Percentiles rank a stretch among this genome's conserved stretches.
Conservation (phyloP, 2,113 vertebrate species). For the Myotis brandtii region DNA sequence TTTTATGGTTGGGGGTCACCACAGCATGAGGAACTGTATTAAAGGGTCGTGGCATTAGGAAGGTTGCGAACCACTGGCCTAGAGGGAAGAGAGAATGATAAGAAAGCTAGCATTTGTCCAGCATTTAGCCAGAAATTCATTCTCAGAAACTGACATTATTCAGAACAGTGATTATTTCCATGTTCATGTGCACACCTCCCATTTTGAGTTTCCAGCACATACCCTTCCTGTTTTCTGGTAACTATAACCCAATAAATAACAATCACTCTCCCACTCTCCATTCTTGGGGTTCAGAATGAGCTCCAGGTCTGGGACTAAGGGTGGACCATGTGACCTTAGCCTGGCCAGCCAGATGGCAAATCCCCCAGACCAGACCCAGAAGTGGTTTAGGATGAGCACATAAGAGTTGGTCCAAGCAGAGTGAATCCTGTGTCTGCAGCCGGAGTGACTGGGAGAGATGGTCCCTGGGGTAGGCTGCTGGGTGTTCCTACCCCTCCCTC, state of each 20-base stretch:
- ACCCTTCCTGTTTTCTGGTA: not conserved
- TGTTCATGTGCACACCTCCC: rapidly evolving
- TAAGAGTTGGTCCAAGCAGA: not conserved
- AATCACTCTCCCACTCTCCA: too few species aligned
- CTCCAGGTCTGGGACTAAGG: rapidly evolving
- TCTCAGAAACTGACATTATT: not conserved
- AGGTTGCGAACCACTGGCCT: not conserved
- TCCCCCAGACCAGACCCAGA: not conserved
- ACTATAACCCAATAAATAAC: not conserved
- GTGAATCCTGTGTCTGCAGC: not conserved
- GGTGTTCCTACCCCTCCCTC: too few species aligned
- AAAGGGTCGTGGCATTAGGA: too few species aligned
- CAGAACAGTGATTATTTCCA: not conserved
- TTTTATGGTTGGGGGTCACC: too few species aligned
- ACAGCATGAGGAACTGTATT: too few species aligned
- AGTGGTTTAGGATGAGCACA: not conserved
- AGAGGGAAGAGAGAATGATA: not conserved
- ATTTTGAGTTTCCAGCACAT: not conserved
- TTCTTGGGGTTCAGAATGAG: rapidly evolving
- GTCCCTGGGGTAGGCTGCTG: not conserved
- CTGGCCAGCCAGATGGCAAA: not conserved
- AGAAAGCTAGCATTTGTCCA: not conserved
- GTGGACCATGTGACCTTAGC: not conserved
- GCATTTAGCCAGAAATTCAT: not conserved
- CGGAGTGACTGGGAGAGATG: too few species aligned